phyloP scores from a whole-genome alignment of 2,888 invertebrate genomes.

The Thecophora atra region DNA sequence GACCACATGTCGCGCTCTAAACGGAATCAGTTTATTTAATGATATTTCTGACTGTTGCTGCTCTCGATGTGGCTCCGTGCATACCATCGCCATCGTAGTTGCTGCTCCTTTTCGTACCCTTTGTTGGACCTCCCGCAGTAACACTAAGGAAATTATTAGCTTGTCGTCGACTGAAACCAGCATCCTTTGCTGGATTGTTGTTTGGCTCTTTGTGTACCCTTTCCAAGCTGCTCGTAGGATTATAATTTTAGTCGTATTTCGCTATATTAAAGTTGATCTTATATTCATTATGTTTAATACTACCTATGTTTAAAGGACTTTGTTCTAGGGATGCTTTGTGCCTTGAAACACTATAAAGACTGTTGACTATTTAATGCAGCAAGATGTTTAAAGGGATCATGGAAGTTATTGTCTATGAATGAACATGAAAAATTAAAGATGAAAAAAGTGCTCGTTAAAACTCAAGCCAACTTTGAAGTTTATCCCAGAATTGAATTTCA shows the following conservation, averaged over 20 bases:
- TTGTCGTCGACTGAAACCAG: constrained; percentile 6
- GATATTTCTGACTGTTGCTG: constrained; percentile 33
- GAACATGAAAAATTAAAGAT: no score
- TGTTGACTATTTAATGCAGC: no score
- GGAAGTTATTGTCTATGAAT: no score
- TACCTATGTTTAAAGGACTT: no score
- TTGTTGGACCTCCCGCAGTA: background rate
- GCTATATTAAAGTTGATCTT: background rate
- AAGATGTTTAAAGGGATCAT: no score
- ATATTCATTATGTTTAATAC: background rate
- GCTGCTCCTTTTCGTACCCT: background rate
- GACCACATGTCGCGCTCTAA: constrained; percentile 28
- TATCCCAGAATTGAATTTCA: no score
- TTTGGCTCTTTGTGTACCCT: background rate
- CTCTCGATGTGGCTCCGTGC: background rate
- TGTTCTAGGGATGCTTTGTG: background rate
- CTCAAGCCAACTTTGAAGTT: no score
- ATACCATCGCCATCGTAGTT: constrained; percentile 3
- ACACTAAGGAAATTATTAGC: constrained; percentile 29
- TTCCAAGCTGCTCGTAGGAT: background rate
- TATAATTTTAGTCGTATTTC: background rate
- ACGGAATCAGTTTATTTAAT: constrained; percentile 34
- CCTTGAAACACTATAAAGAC: no score
- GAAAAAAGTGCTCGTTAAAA: no score
- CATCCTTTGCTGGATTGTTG: background rate